These are phyloP conservation scores for Biston stratarius DNA, from an alignment of 2,888 invertebrate genomes.

Conservation along the genomic window DNA sequence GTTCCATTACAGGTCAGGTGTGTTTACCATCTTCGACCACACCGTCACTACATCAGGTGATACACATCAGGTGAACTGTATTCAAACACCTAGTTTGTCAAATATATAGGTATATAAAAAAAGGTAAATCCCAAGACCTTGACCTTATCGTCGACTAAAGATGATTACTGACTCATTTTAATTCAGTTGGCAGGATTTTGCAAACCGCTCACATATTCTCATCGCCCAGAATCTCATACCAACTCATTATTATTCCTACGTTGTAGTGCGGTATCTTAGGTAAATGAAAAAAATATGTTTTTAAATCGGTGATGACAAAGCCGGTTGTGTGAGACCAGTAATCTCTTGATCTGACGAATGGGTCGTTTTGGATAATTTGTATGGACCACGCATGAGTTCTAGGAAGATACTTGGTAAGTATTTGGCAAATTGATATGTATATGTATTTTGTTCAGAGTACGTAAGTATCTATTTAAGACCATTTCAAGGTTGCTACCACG, in stretches of 20 bases:
- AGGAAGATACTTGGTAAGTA: not conserved
- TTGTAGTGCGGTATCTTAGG: slow-evolving; percentile 41
- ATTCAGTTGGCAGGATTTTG: slow-evolving; percentile 29
- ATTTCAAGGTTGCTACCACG: too few species aligned
- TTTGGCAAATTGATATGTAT: not conserved
- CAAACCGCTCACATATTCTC: slow-evolving; percentile 36
- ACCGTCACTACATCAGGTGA: too few species aligned
- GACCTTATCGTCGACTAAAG: not conserved
- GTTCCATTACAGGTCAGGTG: too few species aligned
- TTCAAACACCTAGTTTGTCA: too few species aligned
- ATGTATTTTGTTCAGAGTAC: too few species aligned
- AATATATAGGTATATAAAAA: not conserved
- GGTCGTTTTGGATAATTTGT: slow-evolving; percentile 26
- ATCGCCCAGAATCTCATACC: slow-evolving; percentile 30
- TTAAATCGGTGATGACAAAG: slow-evolving; percentile 53
- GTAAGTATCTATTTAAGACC: too few species aligned
- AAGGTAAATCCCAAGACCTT: not conserved
- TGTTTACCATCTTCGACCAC: too few species aligned
- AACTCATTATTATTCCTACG: slow-evolving; percentile 47
- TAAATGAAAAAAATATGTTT: slow-evolving; percentile 47
- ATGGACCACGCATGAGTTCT: slow-evolving; percentile 27
- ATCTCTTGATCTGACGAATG: slow-evolving; percentile 36
- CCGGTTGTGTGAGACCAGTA: slow-evolving; percentile 15
- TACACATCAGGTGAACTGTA: too few species aligned
- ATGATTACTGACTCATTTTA: slow-evolving; percentile 25